Evolutionary conservation across 2,113 vertebrate species (phyloP).

Genomic region (Puffinus mauretanicus): DNA sequence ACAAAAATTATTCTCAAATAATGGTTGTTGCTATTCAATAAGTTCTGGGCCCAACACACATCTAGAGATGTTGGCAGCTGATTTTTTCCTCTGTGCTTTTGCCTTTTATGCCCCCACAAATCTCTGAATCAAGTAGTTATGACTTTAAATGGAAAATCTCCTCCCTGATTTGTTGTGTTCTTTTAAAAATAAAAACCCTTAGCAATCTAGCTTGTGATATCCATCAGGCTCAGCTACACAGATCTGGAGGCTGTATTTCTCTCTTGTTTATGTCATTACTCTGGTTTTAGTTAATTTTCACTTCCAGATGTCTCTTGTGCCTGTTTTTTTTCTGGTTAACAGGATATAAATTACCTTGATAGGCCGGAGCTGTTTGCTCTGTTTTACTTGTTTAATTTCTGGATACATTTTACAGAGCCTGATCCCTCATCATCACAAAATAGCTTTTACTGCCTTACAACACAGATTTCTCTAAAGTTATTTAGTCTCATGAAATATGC

Average conservation of each 20-base stretch:
- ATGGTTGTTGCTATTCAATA: background rate
- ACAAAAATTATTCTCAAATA: background rate
- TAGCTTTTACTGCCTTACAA: background rate
- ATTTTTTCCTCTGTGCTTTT: background rate
- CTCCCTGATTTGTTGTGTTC: background rate
- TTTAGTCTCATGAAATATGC: background rate
- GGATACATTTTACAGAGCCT: background rate
- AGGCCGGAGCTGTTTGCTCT: background rate
- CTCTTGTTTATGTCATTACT: background rate
- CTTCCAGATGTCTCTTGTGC: constrained; percentile 38
- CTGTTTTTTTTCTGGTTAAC: background rate
- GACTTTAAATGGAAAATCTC: constrained; percentile 6
- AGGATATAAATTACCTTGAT: constrained; percentile 22
- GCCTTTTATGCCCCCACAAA: constrained; percentile 3
- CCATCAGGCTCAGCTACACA: background rate
- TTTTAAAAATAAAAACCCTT: background rate
- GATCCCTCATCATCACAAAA: background rate
- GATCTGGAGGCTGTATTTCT: constrained; percentile 29
- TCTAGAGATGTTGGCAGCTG: background rate
- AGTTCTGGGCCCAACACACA: background rate
- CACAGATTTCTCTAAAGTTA: background rate
- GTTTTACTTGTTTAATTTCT: constrained; percentile 18
- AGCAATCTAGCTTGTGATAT: background rate
- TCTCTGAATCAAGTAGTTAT: background rate
- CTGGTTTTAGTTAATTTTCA: constrained; percentile 55